phyloP scores from a whole-genome alignment of 2,797 vertebrate species.

The Pseudopleuronectes americanus region DNA sequence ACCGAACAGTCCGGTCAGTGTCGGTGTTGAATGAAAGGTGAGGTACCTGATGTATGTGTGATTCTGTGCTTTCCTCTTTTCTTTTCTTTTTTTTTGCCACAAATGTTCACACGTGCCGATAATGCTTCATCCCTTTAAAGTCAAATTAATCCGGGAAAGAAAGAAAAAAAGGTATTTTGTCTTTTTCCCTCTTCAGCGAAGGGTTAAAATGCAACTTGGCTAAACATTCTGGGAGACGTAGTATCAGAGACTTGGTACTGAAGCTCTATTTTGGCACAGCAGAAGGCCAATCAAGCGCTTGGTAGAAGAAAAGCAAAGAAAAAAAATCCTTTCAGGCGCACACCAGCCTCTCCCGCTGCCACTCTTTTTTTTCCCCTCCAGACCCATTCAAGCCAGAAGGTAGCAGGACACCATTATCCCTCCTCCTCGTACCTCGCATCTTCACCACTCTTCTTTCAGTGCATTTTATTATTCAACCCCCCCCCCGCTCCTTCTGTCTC shows the following conservation, averaged over 20 bases:
- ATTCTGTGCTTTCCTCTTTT: not conserved
- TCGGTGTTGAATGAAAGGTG: constrained; percentile 1
- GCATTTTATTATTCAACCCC: constrained; percentile 45
- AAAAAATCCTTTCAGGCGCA: constrained; percentile 38
- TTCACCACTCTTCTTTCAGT: constrained; percentile 49
- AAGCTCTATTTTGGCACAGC: constrained; percentile 54
- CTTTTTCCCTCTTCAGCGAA: constrained; percentile 46
- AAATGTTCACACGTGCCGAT: constrained; percentile 9
- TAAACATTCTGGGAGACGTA: constrained; percentile 56
- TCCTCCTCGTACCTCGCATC: constrained; percentile 25
- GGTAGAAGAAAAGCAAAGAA: constrained; percentile 39
- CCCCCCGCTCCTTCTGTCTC: constrained; percentile 44
- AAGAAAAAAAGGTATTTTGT: constrained; percentile 3
- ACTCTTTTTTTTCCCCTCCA: constrained; percentile 22
- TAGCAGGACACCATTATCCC: constrained; percentile 49
- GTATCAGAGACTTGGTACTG: constrained; percentile 54
- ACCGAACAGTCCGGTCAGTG: not conserved
- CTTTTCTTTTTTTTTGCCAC: not conserved
- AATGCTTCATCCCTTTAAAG: constrained; percentile 1
- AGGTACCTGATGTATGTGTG: constrained; percentile 34
- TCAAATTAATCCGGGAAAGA: constrained; percentile 32
- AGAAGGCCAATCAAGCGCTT: constrained; percentile 56
- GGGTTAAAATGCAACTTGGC: constrained; percentile 63
- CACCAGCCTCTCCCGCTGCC: constrained; percentile 18
- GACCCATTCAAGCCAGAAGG: constrained; percentile 44